Base-by-base conservation (phyloP, 1,140 invertebrate genomes). In the Drosophila biarmipes region DNA sequence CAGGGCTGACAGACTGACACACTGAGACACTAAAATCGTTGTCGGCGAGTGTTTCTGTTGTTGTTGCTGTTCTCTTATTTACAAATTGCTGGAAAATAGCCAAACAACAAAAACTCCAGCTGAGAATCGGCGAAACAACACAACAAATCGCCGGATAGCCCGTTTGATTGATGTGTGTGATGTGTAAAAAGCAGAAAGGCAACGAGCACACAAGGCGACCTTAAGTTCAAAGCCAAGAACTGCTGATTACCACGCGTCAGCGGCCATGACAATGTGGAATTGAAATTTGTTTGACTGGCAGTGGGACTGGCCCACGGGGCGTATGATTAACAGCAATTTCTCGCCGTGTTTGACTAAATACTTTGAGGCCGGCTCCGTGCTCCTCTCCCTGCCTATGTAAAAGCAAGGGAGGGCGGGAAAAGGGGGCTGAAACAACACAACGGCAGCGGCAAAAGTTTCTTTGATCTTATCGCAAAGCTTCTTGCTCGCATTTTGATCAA, bases 401-500 rank as follows among this genome's bases (percentile, higher is more conserved):
- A 75, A 17, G 31, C 19, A 54, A 45, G 45, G 56, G 59, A 58
- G 37, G 52, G 74, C 48, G 40, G 40, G 35, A 15, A 17, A 54
- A 54, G 43, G 74, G 53, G 40, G 40, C 29, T 15, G 17, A 58
- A 59, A 45, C 31, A 64, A 75, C 53, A 68, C 67, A 78, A 59
- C 61, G 57, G 66, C 63, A 80, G 84, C 91, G 91, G 91, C 81
- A 90, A 85, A 90, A 86, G 78, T 86, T 73, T 90, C 91, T 92
- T 92, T 92, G 91, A 92, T 91, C 91, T 92, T 90, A 91, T 91
- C 89, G 91, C 82, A 80, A 90, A 92, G 91, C 91, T 92, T 91
- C 91, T 92, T 92, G 91, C 89, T 89, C 91, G 91, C 91, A 89
- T 91, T 92, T 90, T 92, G 91, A 92, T 92, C 91, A 92, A 92